phyloP scores from a whole-genome alignment of 2,888 invertebrate species.

The Altica lythri region DNA sequence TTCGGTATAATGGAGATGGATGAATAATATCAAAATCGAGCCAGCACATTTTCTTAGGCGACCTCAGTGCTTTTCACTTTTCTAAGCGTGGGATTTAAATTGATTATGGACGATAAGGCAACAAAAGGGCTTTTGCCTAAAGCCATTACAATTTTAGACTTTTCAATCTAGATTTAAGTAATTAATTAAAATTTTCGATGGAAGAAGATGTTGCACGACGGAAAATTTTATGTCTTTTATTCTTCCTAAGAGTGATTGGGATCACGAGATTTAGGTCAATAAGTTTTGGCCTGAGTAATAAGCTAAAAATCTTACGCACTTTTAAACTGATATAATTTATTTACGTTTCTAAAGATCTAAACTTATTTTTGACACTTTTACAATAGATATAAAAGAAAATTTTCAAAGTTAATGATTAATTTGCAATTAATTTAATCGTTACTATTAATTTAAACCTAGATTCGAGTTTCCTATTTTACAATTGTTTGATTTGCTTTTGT shows the following conservation, averaged over 20 bases:
- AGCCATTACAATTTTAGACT: conserved; percentile 26
- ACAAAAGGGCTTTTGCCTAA: conserved; percentile 23
- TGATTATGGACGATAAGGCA: conserved; percentile 21
- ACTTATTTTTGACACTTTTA: too few species aligned
- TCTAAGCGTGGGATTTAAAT: conserved; percentile 16
- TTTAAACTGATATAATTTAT: too few species aligned
- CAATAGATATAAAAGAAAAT: too few species aligned
- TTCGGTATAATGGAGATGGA: conserved; percentile 42
- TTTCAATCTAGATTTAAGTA: conserved; percentile 33
- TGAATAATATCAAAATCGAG: conserved; percentile 39
- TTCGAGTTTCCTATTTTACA: too few species aligned
- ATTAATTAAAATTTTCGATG: conserved; percentile 28
- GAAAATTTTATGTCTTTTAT: not conserved
- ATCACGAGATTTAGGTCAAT: not conserved
- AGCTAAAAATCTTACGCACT: too few species aligned
- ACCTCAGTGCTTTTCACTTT: conserved; percentile 13
- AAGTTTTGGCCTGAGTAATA: not conserved
- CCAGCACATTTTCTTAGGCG: conserved; percentile 12
- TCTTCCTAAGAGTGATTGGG: not conserved
- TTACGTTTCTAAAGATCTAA: too few species aligned
- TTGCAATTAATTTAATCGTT: too few species aligned
- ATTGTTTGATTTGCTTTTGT: too few species aligned
- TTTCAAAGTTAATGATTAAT: too few species aligned
- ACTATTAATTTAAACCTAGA: too few species aligned
- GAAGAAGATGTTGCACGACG: conserved; percentile 1